These are phyloP conservation scores for Atta texana DNA, from an alignment of 1,140 invertebrate species.

Conservation along the genomic window DNA sequence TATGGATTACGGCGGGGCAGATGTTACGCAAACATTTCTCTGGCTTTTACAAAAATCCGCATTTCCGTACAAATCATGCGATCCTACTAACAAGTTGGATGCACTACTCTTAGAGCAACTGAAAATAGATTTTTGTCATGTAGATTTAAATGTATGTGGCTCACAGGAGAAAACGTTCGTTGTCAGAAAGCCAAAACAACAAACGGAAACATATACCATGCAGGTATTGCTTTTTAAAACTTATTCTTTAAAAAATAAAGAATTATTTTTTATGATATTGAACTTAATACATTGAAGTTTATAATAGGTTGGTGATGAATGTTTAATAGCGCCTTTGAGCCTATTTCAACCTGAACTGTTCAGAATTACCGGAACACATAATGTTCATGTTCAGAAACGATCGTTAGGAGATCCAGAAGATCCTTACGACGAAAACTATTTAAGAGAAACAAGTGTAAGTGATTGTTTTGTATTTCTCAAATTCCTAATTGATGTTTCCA, in stretches of 20 bases:
- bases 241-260: neutral
- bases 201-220: slow-evolving; percentile 91
- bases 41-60: slow-evolving; percentile 95
- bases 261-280: slow-evolving; percentile 41
- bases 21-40: slow-evolving; percentile 94
- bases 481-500: neutral
- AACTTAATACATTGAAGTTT: slow-evolving; percentile 14
- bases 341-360: slow-evolving; percentile 96
- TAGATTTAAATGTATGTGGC: slow-evolving; percentile 95
- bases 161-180: slow-evolving; percentile 93
- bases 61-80: slow-evolving; percentile 94
- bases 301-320: slow-evolving; percentile 95
- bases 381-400: slow-evolving; percentile 90
- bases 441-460: slow-evolving; percentile 94
- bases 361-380: slow-evolving; percentile 92
- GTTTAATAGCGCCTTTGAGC: slow-evolving; percentile 95
- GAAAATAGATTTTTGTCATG: slow-evolving; percentile 96
- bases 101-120: slow-evolving; percentile 92
- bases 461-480: neutral
- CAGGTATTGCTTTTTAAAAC: slow-evolving; percentile 80
- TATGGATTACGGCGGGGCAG: slow-evolving; percentile 95
- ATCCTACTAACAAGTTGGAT: slow-evolving; percentile 90
- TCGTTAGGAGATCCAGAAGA: slow-evolving; percentile 95
- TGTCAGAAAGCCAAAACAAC: slow-evolving; percentile 90
- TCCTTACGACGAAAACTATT: slow-evolving; percentile 96